Conservation (phyloP, 2,113 vertebrate species). For the Actenoides hombroni region DNA sequence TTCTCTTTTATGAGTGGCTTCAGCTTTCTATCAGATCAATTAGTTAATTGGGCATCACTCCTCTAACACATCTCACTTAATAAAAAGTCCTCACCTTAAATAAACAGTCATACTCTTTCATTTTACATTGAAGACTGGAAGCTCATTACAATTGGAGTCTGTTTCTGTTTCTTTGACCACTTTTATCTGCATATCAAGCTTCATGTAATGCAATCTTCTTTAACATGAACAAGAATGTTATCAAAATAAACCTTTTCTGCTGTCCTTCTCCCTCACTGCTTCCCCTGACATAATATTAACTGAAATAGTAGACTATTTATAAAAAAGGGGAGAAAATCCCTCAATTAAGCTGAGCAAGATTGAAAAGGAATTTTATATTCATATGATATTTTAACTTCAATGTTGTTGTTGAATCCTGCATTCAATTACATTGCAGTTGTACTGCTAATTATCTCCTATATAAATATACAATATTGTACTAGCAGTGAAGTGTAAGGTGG, state of each 20-base stretch:
- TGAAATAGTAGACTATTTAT: background rate
- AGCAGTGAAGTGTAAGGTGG: background rate
- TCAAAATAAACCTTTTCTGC: slow-evolving; percentile 48
- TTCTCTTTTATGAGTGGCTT: background rate
- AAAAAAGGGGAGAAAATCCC: background rate
- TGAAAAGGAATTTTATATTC: slow-evolving; percentile 32
- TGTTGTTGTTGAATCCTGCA: slow-evolving; percentile 35
- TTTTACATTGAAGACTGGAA: background rate
- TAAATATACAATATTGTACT: background rate
- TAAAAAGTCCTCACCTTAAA: background rate
- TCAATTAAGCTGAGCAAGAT: background rate
- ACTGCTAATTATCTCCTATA: slow-evolving; percentile 16
- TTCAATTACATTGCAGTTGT: slow-evolving; percentile 35
- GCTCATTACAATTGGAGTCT: background rate
- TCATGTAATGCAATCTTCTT: slow-evolving; percentile 40
- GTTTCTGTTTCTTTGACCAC: slow-evolving; percentile 42
- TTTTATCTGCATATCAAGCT: slow-evolving; percentile 44
- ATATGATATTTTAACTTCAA: slow-evolving; percentile 16
- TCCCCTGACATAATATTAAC: background rate
- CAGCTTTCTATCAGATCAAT: background rate
- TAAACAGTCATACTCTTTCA: background rate
- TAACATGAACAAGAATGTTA: slow-evolving; percentile 13
- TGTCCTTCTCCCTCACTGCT: background rate
- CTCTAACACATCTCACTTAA: background rate
- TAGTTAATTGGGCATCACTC: slow-evolving; percentile 1